Base-by-base conservation (phyloP, 2,888 invertebrate species). In the Gasteruption jaculator region DNA sequence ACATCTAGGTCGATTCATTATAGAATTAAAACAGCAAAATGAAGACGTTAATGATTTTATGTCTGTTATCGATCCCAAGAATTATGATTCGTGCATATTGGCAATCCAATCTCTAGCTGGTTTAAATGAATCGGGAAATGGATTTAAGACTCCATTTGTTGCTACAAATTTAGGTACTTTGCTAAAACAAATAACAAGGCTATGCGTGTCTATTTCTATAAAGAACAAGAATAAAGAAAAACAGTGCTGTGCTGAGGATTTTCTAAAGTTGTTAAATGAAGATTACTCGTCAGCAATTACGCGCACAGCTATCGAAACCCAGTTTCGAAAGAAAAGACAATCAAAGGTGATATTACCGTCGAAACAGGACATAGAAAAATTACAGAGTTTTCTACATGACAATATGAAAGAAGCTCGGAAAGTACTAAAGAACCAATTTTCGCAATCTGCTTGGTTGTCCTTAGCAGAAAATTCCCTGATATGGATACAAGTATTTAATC, bases 401-500 rank as follows among this genome's bases (percentile, higher is more conserved):
- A 5, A 29, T 19, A 12, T 43, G 3, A 27, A 26, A n/a, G 30
- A 3, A 3, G 18, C 34, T 38, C 37, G 34, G 20, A n/a, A 32
- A 0, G 3, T n/a, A 2, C 31, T 46, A 19, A 32, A 45, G 14
- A 2, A 26, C 5, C 3, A 42, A 21, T 44, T 41, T 30, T 35
- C 34, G 3, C 14, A 7, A 6, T 2, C 6, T 1, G 15, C 32
- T 16, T 50, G 48, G 38, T 1, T 21, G 2, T 8, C 35, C 3
- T 22, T 49, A 19, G 34, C 40, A 8, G 37, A 37, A 29, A 24
- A 25, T 1, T 14, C 24, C 8, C 27, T 49, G 8, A 18, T 26
- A 3, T 30, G 27, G 1, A 26, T 46, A 6, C 44, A 49, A 20
- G 25, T 52, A 4, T 52, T 52, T 29, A 52, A 52, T 21, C 41